Conservation (phyloP, 2,113 vertebrate genomes). For the Anhinga rufa region DNA sequence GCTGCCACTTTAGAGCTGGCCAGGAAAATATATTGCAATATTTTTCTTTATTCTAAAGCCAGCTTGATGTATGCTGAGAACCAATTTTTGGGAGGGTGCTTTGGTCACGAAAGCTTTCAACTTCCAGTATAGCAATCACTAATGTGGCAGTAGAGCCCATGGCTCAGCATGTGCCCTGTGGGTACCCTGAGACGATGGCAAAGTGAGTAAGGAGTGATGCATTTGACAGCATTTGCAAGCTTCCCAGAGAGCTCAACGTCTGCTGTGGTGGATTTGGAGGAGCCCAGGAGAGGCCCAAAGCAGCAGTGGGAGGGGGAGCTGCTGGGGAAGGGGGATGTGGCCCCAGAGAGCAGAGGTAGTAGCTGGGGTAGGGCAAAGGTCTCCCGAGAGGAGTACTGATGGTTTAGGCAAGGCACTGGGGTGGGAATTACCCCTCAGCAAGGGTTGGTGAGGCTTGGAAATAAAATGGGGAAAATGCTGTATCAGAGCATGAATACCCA, state of each 20-base stretch:
- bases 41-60: neutral
- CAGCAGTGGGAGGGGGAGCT: neutral
- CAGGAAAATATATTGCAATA: rapidly evolving
- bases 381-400: neutral
- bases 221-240: rapidly evolving
- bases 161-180: rapidly evolving
- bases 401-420: neutral
- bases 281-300: neutral
- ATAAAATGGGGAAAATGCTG: neutral
- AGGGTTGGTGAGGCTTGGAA: neutral
- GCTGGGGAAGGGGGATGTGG: neutral
- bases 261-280: too few relatives aligned
- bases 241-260: neutral
- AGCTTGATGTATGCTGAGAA: neutral
- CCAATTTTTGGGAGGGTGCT: neutral
- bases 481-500: rapidly evolving
- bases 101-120: neutral
- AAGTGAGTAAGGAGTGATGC: rapidly evolving
- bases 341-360: too few relatives aligned
- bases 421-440: neutral
- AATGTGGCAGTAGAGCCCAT: rapidly evolving
- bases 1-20: neutral
- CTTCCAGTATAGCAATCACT: rapidly evolving
- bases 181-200: neutral
- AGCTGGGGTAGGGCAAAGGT: rapidly evolving